Evolutionary conservation across 2,113 vertebrate genomes (phyloP).

Genomic region (Coptodon rendalli): DNA sequence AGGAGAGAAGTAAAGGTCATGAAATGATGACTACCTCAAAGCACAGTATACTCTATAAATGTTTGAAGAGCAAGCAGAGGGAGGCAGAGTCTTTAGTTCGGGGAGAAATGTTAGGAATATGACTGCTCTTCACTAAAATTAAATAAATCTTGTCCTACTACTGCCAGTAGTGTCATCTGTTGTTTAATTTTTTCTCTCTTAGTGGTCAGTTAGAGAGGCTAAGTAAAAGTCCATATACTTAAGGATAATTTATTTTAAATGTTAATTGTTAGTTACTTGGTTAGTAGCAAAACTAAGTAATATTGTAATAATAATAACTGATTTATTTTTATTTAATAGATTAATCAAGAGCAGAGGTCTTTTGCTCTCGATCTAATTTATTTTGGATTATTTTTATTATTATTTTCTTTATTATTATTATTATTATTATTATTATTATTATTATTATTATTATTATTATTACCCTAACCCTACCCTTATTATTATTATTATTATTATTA

Average conservation of each 20-base stretch:
- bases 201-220: not conserved
- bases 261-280: not conserved
- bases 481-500: not conserved
- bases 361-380: not conserved
- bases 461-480: too few species aligned
- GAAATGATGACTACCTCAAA: not conserved
- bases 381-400: not conserved
- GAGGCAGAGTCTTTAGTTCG: not conserved
- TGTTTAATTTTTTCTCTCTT: not conserved
- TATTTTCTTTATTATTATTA: not conserved
- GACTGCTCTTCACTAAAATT: not conserved
- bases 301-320: not conserved
- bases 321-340: not conserved
- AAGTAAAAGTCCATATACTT: not conserved
- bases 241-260: not conserved
- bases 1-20: not conserved
- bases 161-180: not conserved
- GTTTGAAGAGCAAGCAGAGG: constrained; percentile 7
- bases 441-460: too few species aligned
- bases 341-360: not conserved
- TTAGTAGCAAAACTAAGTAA: not conserved
- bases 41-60: not conserved
- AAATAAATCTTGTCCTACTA: not conserved
- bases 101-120: not conserved
- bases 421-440: not conserved